phyloP scores from a whole-genome alignment of 2,797 vertebrate species.

The Falco cherrug region DNA sequence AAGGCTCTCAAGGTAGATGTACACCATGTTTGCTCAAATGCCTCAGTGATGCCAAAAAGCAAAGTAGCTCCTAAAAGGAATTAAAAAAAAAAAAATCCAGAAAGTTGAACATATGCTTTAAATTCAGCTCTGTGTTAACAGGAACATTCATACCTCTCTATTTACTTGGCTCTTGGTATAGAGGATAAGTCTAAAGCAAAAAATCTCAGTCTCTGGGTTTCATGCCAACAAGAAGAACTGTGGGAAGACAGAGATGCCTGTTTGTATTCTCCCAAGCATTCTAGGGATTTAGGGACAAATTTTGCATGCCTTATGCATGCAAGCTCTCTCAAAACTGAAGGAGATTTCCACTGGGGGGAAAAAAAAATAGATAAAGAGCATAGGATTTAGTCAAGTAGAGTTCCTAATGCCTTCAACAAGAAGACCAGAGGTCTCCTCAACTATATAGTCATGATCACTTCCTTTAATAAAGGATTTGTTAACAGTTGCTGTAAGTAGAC shows the following conservation, averaged over 20 bases:
- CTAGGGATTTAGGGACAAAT: neutral
- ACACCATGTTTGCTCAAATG: neutral
- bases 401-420: neutral
- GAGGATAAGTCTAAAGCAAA: neutral
- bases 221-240: neutral
- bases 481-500: neutral
- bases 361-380: neutral
- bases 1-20: neutral
- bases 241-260: neutral
- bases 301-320: neutral
- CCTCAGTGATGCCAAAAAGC: neutral
- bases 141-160: constrained; percentile 24
- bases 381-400: neutral
- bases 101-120: constrained; percentile 21
- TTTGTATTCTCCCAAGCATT: neutral
- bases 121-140: constrained; percentile 12
- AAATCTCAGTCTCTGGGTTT: neutral
- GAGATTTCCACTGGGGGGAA: neutral
- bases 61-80: neutral
- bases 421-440: neutral
- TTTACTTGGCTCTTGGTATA: constrained; percentile 23
- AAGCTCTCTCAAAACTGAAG: neutral
- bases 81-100: neutral
- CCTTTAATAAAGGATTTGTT: neutral
- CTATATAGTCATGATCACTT: neutral